Evolutionary conservation across 2,888 invertebrate genomes (phyloP), one percentile per base, ranked within the genome.

Genomic region (Hesperia comma): DNA sequence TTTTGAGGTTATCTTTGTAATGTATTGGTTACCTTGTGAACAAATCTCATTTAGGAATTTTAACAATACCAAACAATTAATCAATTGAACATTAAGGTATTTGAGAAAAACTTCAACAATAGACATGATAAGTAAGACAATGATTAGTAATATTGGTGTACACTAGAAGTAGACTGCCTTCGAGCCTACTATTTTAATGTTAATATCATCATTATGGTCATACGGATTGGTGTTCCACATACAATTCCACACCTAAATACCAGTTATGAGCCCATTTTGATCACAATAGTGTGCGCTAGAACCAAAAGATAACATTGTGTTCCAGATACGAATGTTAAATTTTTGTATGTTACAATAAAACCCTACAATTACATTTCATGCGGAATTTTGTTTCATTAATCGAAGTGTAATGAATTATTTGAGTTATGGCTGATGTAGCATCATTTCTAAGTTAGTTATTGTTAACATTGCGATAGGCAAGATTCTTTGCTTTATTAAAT

Each of bases 281-380:
- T 14, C 21, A 5, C 19, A 54, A 14, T 61, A 61, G 61, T 61
- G 10, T 53, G 61, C 61, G 61, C 61, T 61, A 61, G 61, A 61
- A 51, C 5, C 61, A 61, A 19, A 21, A 41, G 12, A 8, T 37
- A 33, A 49, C 60, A 49, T 33, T 49, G 26, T 26, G 5, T 26
- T 26, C 26, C 26, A 26, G n/a, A n/a, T n/a, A 58, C 8, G 7
- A 33, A 33, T 37, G 2, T 37, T 3, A 8, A 40, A 2, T 26
- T 41, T 61, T 41, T 51, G 0, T 17, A 40, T 10, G 40, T 4
- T 17, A 12, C 5, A 46, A 17, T 5, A 6, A 17, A 2, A 15
- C 15, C 17, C 7, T 46, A 3, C 37, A 46, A 6, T 46, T 17
- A 17, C 15, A 46, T 17, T 17, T 46, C 15, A 46, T 46, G 43